Conservation (phyloP, 2,797 vertebrate genomes). For the Tympanoctomys barrerae region DNA sequence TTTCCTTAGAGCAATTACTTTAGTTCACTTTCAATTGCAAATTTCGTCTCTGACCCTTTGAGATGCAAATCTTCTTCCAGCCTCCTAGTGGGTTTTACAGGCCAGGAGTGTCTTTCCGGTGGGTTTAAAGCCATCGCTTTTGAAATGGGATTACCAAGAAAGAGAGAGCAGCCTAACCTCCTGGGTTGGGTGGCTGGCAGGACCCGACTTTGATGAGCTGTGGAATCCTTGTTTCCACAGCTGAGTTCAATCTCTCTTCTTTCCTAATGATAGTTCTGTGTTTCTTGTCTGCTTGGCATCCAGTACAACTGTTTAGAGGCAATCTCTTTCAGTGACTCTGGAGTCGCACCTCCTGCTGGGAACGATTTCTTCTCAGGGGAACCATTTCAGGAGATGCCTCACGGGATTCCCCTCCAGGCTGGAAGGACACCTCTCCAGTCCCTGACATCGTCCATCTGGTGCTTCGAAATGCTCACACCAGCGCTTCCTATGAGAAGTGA, state of each 20-base stretch:
- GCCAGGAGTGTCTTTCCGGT: not conserved
- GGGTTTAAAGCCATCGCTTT: not conserved
- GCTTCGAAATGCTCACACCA: not conserved
- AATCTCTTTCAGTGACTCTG: not conserved
- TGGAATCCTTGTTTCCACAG: not conserved
- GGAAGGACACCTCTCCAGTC: not conserved
- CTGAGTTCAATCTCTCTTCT: not conserved
- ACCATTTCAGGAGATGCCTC: not conserved
- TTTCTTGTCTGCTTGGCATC: not conserved
- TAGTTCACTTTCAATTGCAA: not conserved
- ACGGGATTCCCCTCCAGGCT: not conserved
- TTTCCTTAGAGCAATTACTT: slow-evolving; percentile 29
- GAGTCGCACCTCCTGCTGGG: not conserved
- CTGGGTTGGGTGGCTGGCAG: not conserved
- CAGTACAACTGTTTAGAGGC: not conserved
- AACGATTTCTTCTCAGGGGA: not conserved
- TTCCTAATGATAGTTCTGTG: not conserved
- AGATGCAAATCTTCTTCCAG: not conserved
- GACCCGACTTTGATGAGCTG: not conserved
- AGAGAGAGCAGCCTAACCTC: not conserved
- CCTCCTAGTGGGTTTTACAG: not conserved
- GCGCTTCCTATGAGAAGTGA: not conserved
- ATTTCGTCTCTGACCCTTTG: not conserved
- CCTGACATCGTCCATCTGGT: not conserved
- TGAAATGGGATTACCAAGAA: not conserved